Evolutionary conservation across 2,888 invertebrate genomes (phyloP).

Genomic region (Pristionchus fissidentatus): DNA sequence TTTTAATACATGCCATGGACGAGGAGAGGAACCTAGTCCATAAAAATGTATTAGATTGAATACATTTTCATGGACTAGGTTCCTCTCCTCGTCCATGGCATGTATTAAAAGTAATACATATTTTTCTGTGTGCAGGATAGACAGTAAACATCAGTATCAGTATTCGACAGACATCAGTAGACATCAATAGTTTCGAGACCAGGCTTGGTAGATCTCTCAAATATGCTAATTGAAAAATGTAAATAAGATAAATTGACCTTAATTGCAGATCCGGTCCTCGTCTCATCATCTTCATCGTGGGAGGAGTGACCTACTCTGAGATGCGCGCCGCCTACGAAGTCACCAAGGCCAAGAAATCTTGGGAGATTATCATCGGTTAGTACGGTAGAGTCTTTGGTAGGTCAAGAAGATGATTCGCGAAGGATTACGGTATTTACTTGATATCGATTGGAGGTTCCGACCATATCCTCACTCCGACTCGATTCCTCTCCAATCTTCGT

Average conservation of each 20-base stretch:
- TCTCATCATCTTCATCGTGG: conserved; percentile 94
- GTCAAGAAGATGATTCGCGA: neutral
- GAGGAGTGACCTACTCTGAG: conserved; percentile 95
- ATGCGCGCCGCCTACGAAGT: conserved; percentile 98
- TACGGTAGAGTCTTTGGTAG: neutral
- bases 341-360: conserved; percentile 92
- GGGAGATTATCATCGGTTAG: conserved; percentile 96
- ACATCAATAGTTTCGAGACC: no score
- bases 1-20: no score
- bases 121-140: no score
- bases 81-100: no score
- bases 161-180: no score
- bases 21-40: no score
- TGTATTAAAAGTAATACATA: no score
- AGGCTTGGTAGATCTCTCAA: no score
- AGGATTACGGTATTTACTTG: neutral
- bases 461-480: conserved; percentile 94
- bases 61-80: no score
- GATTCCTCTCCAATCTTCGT: conserved; percentile 89
- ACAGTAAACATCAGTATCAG: no score
- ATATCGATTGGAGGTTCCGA: conserved; percentile 84
- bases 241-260: neutral
- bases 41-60: no score
- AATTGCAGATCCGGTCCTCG: conserved; percentile 83
- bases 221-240: no score